These are phyloP conservation scores for Temnothorax longispinosus DNA, from an alignment of 1,140 invertebrate species.

Conservation along the genomic window DNA sequence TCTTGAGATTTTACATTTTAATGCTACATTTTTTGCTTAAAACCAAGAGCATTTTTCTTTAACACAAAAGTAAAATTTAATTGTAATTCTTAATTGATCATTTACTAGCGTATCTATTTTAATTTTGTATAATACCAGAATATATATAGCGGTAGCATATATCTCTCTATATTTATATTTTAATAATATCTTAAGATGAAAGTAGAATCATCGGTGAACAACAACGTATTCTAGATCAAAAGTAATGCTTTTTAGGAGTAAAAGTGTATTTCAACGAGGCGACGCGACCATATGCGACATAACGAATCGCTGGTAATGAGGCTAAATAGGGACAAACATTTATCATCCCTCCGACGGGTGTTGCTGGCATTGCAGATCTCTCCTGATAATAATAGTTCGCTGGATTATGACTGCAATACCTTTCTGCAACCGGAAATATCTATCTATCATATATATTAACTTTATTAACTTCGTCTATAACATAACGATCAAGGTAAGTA, in stretches of 20 bases:
- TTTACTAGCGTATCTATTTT: slow-evolving; percentile 1
- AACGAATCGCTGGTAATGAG: slow-evolving; percentile 79
- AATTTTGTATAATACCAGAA: neutral
- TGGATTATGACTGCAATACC: slow-evolving; percentile 56
- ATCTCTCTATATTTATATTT: neutral
- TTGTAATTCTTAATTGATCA: neutral
- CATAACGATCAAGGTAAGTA: neutral
- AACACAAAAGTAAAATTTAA: neutral
- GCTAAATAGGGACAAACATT: slow-evolving; percentile 75
- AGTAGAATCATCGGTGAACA: neutral
- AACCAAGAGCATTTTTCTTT: neutral
- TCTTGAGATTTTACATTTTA: neutral
- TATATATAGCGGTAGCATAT: neutral
- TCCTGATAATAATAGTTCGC: slow-evolving; percentile 69
- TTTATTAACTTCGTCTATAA: neutral
- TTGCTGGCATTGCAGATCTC: slow-evolving; percentile 66
- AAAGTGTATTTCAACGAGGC: slow-evolving; percentile 29
- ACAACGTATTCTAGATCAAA: neutral
- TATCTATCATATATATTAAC: too few species aligned
- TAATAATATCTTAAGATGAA: neutral
- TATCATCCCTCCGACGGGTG: slow-evolving; percentile 72
- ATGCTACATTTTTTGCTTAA: neutral
- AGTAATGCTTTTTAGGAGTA: neutral
- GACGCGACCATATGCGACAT: slow-evolving; percentile 58
- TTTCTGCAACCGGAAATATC: slow-evolving; percentile 36